Base-by-base conservation (phyloP, 2,113 vertebrate species). In the Poeciliopsis retropinna region DNA sequence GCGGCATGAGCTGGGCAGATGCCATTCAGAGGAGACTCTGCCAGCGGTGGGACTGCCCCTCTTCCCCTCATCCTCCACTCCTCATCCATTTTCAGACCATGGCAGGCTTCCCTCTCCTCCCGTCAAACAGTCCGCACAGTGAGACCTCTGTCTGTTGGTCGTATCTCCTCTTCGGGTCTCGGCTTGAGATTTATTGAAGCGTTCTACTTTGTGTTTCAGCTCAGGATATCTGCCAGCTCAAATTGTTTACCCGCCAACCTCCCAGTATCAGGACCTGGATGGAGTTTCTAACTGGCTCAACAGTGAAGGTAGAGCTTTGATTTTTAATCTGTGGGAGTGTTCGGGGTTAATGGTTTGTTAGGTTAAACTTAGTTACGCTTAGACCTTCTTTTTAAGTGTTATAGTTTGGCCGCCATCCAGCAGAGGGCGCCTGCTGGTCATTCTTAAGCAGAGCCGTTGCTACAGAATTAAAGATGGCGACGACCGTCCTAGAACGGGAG, bases 261-360 rank as follows among this genome's bases (percentile, higher is more conserved):
- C 95, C 69, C 95, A 94, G 73, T 94, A 90, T 76, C 81, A 94
- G 44, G 95, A 96, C 69, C 73, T 94, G 64, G 95, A 95, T 67
- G 93, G 92, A 5, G 93, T 96, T 65, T 94, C 95, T 28, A 95
- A 96, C 13, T 97, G 97, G 97, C 96, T 97, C 85, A 96, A 92
- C 76, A 92, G 87, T 60, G 93, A 95, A 12, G 94, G 95, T 95
- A 88, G 85, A 60, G 12, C 17, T n/a, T 1, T 5, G 3, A 25
- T 67, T n/a, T 9, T 67, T 66, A 4, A 65, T 44, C 15, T 44
- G 39, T 39, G 39, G 10, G 39, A 12, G 37, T 39, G 37, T 39
- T 39, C 9, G 2, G 37, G 37, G 2, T 41, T 12, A 41, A 10
- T 10, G 34, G 34, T 12, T 37, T 37, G 12, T 37, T 11, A 37